Percentiles rank a stretch among this genome's conserved stretches.
Conservation (phyloP, 2,888 invertebrate genomes). For the Strigamia crassipes region DNA sequence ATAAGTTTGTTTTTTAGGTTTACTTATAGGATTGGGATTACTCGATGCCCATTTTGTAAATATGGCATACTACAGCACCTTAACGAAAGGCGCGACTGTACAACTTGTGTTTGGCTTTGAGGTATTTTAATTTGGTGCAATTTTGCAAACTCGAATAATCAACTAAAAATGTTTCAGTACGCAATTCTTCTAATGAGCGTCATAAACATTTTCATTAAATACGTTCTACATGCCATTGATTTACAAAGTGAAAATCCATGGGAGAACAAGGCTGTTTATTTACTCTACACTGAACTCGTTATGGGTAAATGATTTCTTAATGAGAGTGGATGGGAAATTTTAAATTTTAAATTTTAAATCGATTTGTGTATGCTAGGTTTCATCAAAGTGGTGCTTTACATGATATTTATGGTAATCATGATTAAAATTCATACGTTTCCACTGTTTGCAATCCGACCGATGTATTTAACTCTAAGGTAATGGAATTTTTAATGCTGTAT, state of each 20-base stretch:
- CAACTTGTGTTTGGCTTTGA: slow-evolving; percentile 99
- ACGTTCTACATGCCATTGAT: slow-evolving; percentile 84
- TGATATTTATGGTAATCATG: slow-evolving; percentile 94
- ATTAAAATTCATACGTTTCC: slow-evolving; percentile 96
- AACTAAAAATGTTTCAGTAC: slow-evolving; percentile 65
- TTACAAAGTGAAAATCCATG: slow-evolving; percentile 92
- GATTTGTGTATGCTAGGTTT: slow-evolving; percentile 61
- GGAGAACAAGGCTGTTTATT: slow-evolving; percentile 98
- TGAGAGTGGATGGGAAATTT: not conserved
- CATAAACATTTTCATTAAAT: slow-evolving; percentile 90
- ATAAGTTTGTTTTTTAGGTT: slow-evolving; percentile 58
- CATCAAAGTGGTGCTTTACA: slow-evolving; percentile 76
- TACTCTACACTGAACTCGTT: slow-evolving; percentile 93
- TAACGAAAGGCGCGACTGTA: slow-evolving; percentile 92
- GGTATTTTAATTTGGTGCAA: slow-evolving; percentile 55
- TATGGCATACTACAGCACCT: slow-evolving; percentile 90
- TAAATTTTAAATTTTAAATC: not conserved
- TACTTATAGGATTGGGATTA: slow-evolving; percentile 78
- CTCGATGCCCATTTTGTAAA: slow-evolving; percentile 88
- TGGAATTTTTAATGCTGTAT: not conserved
- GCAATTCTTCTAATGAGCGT: slow-evolving; percentile 93
- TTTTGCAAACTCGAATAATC: not conserved
- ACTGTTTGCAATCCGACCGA: slow-evolving; percentile 96
- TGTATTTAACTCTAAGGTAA: slow-evolving; percentile 96
- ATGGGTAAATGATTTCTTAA: slow-evolving; percentile 69